Evolutionary conservation across 2,113 vertebrate species (phyloP).

Genomic region (Gadus macrocephalus): DNA sequence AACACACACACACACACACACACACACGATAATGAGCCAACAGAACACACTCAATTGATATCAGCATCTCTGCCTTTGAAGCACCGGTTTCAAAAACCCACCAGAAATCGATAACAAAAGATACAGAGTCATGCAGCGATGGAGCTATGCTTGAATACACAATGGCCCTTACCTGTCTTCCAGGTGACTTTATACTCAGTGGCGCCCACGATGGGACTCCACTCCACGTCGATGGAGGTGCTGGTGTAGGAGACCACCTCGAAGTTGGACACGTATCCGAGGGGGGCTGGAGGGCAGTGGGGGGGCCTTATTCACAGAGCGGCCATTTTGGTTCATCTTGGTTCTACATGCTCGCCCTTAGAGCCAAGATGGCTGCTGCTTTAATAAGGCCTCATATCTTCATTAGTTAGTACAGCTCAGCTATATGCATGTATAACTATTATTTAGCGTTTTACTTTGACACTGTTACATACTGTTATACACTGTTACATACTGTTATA

Average conservation of each 20-base stretch:
- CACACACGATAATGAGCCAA: neutral
- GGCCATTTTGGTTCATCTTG: too few relatives aligned
- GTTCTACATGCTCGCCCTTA: too few relatives aligned
- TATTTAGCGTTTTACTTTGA: too few relatives aligned
- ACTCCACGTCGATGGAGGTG: constrained; percentile 73
- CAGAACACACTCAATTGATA: too few relatives aligned
- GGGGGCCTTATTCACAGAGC: neutral
- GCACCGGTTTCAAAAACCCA: neutral
- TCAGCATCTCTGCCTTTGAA: too few relatives aligned
- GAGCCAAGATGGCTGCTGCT: too few relatives aligned
- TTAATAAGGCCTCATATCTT: too few relatives aligned
- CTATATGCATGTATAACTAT: neutral
- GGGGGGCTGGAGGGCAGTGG: constrained; percentile 70
- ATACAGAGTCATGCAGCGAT: neutral
- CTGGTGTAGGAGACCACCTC: constrained; percentile 77
- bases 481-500: too few relatives aligned
- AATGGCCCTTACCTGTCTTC: constrained; percentile 51
- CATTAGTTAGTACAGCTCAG: neutral
- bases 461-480: too few relatives aligned
- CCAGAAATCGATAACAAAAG: neutral
- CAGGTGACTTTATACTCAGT: constrained; percentile 84
- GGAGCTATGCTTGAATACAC: neutral
- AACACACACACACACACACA: neutral
- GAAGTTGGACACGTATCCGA: constrained; percentile 84
- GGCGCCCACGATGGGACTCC: constrained; percentile 79